Base-by-base conservation (phyloP, 2,797 vertebrate genomes). In the Prunella strophiata region DNA sequence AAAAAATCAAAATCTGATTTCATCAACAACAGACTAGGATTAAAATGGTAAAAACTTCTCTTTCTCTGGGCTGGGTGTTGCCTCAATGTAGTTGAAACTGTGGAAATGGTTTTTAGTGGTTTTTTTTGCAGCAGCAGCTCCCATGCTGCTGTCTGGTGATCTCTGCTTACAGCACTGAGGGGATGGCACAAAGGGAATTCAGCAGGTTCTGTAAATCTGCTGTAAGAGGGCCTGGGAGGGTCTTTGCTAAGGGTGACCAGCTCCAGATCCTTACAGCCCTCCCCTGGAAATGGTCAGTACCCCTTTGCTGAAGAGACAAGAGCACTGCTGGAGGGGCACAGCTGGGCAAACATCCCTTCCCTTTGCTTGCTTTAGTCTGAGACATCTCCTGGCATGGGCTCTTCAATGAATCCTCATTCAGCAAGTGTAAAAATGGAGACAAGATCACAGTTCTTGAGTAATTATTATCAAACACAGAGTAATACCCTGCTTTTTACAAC, bases 91-190 rank as follows among this genome's bases (percentile, higher is more conserved):
- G 26, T 5, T 81, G 65, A 43, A 88, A 26, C 16, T 34, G 21
- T 5, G 3, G 29, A 22, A 62, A 32, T 12, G 30, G 3, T 17
- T 87, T 52, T 54, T 12, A 32, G n/a, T 10, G 10, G 0, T 1
- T 4, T 30, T 27, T 52, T 57, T 48, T n/a, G n/a, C n/a, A n/a
- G 21, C 6, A 22, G 45, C 4, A 2, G 16, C 10, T 52, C 13
- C 21, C 48, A 2, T 22, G 52, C 48, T 36, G 36, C 58, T 38
- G 15, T 10, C 32, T 40, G 27, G 14, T 23, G 16, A 13, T 48
- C 22, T 54, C 34, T 66, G 34, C 63, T 47, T 11, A 11, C 3
- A 70, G 73, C 36, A 77, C 68, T 32, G 51, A 29, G 54, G 52
- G 23, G 43, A 20, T 25, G n/a, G 45, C 58, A 55, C 45, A 65